These are phyloP conservation scores for Cydia pomonella DNA, from an alignment of 1,140 invertebrate species.

Conservation along the genomic window DNA sequence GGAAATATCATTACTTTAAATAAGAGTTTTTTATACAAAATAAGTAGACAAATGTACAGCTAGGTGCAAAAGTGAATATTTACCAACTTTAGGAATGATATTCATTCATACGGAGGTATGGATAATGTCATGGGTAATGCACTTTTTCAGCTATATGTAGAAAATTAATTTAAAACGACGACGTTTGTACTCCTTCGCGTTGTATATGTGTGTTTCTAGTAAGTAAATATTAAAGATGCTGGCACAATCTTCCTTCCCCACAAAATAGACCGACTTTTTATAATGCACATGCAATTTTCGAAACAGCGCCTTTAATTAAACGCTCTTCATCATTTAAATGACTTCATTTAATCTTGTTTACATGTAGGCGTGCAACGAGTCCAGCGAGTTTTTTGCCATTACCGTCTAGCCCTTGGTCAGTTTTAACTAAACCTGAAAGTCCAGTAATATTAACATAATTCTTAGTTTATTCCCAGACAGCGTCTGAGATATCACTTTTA, in stretches of 20 bases:
- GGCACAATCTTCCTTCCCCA: not conserved
- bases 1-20: no score
- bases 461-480: not conserved
- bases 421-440: conserved; percentile 7
- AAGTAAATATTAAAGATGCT: not conserved
- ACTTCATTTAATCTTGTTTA: conserved; percentile 8
- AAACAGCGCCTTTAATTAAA: not conserved
- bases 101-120: no score
- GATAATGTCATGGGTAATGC: no score
- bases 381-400: not conserved
- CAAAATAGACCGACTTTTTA: not conserved
- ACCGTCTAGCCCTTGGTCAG: conserved; percentile 5
- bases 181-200: not conserved
- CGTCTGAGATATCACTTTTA: not conserved
- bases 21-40: no score
- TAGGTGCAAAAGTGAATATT: no score
- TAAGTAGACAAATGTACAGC: no score
- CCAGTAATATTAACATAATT: conserved; percentile 3
- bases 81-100: no score
- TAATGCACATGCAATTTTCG: not conserved
- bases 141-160: no score
- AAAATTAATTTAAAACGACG: not conserved
- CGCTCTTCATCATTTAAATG: not conserved
- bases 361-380: conserved; percentile 5
- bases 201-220: no score